Conservation (phyloP, 2,797 vertebrate genomes). For the Anisognathus igniventris region DNA sequence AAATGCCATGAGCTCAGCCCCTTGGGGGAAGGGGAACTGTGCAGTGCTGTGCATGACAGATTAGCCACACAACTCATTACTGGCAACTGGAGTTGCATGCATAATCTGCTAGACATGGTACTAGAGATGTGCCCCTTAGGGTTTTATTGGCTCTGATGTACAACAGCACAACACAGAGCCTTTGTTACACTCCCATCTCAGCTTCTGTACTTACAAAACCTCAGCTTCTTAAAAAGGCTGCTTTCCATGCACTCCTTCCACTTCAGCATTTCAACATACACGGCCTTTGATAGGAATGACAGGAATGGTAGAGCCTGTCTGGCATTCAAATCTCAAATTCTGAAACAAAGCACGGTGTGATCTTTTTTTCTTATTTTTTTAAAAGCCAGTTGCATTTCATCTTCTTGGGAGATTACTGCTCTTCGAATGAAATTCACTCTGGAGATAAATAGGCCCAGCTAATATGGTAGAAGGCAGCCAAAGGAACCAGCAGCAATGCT, state of each 20-base stretch:
- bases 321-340: slow-evolving; percentile 14
- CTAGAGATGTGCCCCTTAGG: slow-evolving; percentile 49
- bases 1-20: background rate
- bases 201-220: slow-evolving; percentile 40
- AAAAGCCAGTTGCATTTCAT: background rate
- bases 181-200: slow-evolving; percentile 52
- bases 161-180: slow-evolving; percentile 47
- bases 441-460: background rate
- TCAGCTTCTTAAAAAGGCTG: slow-evolving; percentile 29
- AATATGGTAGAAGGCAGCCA: background rate
- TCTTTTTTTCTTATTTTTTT: background rate
- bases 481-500: background rate
- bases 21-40: background rate
- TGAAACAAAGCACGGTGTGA: background rate
- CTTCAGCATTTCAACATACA: background rate
- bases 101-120: slow-evolving; percentile 57
- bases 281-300: background rate
- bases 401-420: background rate
- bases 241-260: slow-evolving; percentile 11
- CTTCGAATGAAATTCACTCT: background rate
- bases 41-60: slow-evolving; percentile 24
- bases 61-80: slow-evolving; percentile 52
- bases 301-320: slow-evolving; percentile 12
- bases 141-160: slow-evolving; percentile 46
- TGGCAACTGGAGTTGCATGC: slow-evolving; percentile 43